phyloP scores from a whole-genome alignment of 2,113 vertebrate species.

The Oreotrochilus melanogaster region DNA sequence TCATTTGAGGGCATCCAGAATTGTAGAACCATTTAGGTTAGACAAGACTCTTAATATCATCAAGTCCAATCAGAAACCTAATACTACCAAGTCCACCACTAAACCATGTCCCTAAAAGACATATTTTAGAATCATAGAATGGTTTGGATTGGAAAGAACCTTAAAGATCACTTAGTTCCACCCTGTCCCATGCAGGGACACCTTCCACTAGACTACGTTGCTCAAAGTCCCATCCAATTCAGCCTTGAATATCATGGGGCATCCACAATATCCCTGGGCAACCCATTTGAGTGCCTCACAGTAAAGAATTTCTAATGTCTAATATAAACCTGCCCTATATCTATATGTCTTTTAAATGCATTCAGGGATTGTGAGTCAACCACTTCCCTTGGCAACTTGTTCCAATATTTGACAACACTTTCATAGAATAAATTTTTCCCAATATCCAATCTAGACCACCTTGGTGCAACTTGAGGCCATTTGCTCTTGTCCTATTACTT shows the following conservation, averaged over 20 bases:
- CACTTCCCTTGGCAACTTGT: not conserved
- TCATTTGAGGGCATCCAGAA: not conserved
- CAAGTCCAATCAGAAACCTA: not conserved
- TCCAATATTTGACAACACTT: accelerated
- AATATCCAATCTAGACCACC: not conserved
- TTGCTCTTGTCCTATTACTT: not conserved
- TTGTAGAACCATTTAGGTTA: not conserved
- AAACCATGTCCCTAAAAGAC: not conserved
- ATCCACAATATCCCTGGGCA: too few species aligned
- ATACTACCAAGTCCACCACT: not conserved
- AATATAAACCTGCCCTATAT: too few species aligned
- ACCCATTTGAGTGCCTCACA: too few species aligned
- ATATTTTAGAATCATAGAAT: too few species aligned
- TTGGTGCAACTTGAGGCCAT: not conserved
- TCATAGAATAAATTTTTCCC: not conserved
- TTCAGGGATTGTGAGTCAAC: not conserved
- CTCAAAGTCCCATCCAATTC: too few species aligned
- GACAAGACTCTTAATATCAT: not conserved
- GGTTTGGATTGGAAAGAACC: too few species aligned
- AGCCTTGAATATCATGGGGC: too few species aligned
- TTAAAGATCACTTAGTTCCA: too few species aligned
- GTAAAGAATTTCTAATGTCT: too few species aligned
- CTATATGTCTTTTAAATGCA: not conserved
- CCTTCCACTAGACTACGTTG: too few species aligned
- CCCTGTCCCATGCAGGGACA: too few species aligned